Conservation (phyloP, 2,113 vertebrate genomes). For the Pyrgilauda ruficollis region DNA sequence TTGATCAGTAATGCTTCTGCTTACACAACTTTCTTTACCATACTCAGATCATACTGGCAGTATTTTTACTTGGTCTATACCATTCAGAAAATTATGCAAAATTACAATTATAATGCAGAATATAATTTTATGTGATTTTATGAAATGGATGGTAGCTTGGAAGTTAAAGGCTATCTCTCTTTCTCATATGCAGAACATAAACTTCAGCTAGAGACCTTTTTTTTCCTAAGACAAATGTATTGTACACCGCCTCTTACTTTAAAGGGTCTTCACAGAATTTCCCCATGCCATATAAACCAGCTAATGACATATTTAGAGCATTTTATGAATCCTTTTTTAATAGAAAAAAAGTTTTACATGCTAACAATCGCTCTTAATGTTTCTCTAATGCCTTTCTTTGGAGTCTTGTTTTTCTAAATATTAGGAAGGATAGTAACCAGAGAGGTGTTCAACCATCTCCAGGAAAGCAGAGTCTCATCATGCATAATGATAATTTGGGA, state of each 20-base stretch:
- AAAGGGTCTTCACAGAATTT: neutral
- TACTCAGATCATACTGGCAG: neutral
- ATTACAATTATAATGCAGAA: neutral
- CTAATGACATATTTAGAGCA: neutral
- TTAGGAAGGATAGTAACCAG: neutral
- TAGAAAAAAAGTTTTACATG: neutral
- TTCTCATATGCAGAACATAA: neutral
- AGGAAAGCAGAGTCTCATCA: neutral
- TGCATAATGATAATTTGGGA: rapidly evolving
- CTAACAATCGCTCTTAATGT: neutral
- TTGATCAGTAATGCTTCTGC: neutral
- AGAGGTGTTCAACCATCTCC: neutral
- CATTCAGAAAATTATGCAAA: neutral
- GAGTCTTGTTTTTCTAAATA: neutral
- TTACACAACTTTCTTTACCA: neutral
- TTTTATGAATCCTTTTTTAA: neutral
- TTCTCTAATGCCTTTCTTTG: neutral
- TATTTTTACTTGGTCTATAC: neutral
- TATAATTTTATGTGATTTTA: neutral
- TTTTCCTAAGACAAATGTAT: neutral
- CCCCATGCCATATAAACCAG: neutral
- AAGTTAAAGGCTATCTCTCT: neutral
- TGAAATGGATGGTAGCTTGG: neutral
- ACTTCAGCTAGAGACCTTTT: neutral
- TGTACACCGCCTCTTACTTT: neutral